Percentiles rank a stretch among this genome's conserved stretches.
Conservation (phyloP, 2,113 vertebrate species). For the Epinephelus fuscoguttatus region DNA sequence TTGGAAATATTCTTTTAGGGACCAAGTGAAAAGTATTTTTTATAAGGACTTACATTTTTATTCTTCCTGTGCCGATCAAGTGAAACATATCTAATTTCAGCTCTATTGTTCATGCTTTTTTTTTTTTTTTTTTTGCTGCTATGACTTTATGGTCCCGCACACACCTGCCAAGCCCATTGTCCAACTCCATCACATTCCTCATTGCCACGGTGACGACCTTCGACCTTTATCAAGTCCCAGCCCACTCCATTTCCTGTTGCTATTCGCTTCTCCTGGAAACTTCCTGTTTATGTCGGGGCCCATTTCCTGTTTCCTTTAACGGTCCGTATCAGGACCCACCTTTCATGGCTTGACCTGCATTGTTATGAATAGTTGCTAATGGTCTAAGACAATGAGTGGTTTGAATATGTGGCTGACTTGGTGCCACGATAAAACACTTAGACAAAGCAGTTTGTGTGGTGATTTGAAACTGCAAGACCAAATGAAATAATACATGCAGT, state of each 20-base stretch:
- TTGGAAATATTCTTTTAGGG: not conserved
- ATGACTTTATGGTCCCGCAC: constrained; percentile 53
- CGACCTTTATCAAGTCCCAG: constrained; percentile 75
- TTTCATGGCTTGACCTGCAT: constrained; percentile 58
- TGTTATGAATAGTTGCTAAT: constrained; percentile 66
- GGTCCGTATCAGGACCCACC: constrained; percentile 59
- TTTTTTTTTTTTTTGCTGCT: constrained; percentile 31
- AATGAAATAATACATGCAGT: not conserved
- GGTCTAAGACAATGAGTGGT: constrained; percentile 65
- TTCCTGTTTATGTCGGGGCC: constrained; percentile 86
- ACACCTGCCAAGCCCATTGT: constrained; percentile 86
- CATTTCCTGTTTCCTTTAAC: constrained; percentile 80
- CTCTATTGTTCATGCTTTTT: constrained; percentile 58
- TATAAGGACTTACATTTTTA: not conserved
- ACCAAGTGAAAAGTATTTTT: not conserved
- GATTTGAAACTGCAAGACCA: not conserved
- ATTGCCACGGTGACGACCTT: constrained; percentile 72
- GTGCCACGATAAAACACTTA: constrained; percentile 36
- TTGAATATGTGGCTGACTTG: constrained; percentile 41
- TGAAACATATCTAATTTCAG: constrained; percentile 52
- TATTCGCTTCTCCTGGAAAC: constrained; percentile 81
- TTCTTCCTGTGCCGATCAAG: too few relatives aligned
- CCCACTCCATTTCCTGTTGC: constrained; percentile 84
- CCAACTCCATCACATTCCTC: constrained; percentile 75
- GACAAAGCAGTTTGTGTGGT: constrained; percentile 6